Evolutionary conservation across 35 echinoderm and acorn worm species (phyloP), one percentile per base, ranked within the genome.

Genomic region (Acanthaster planci): DNA sequence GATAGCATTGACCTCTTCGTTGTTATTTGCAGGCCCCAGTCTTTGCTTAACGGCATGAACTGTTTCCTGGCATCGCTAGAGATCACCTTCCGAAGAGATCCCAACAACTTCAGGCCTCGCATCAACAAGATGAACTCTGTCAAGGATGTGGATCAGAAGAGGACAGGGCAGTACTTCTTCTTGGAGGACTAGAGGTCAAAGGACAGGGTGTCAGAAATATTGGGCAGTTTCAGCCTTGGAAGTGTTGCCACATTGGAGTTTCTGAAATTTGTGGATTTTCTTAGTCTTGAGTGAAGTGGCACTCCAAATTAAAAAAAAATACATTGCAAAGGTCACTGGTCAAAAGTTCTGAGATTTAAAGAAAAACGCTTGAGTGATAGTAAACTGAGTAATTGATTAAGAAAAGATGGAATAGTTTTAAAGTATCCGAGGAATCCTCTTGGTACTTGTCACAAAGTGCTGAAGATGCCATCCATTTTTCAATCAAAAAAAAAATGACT

Each of bases 101-200:
- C 96, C 38, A 94, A 82, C 42, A 99, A 99, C 86, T 99, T 91
- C 96, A 59, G 96, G 67, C 96, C 96, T 3, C 93, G 96, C 72
- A 99, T 99, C 85, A 99, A 99, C 86, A 99, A 99, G 89, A 76
- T 99, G 58, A 47, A 94, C 34, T 99, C 96, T 0, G 92, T 99
- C 40, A 99, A 99, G 82, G 96, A 99, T 76, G 27, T 81, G 0
- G 96, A 99, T 7, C 96, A 99, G 84, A 99, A 99, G 83, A 88
- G 56, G 32, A 60, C 79, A 34, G 96, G 96, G 21, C 90, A 99
- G 77, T 99, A 86, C 86, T 99, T 99, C 92, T 99, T 99, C 86
- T 82, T 99, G n/a, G 96, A 99, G 52, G 96, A 99, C 64, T 99
- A 90, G 21, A 80, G 38, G 68, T 19, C 12, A 37, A 76, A 51